Evolutionary conservation across 1,140 invertebrate genomes (phyloP).

Genomic region (Drosophila nigrodunni): DNA sequence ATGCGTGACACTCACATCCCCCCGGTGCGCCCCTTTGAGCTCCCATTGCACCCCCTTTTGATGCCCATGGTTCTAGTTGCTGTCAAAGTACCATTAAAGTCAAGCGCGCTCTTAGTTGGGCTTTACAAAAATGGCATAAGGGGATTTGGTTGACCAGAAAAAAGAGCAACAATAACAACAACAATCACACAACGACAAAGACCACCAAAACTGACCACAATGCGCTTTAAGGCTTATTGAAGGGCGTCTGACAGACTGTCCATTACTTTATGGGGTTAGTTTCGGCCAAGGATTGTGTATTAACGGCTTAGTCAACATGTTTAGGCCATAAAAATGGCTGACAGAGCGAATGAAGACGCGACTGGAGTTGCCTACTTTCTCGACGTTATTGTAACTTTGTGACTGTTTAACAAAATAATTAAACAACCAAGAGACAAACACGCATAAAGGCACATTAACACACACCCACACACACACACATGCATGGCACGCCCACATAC

Average conservation of each 20-base stretch:
- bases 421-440: constrained; percentile 31
- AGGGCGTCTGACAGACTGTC: constrained; percentile 13
- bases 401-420: constrained; percentile 65
- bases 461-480: constrained; percentile 9
- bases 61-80: neutral
- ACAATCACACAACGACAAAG: neutral
- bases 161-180: constrained; percentile 11
- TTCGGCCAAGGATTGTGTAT: constrained; percentile 41
- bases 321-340: constrained; percentile 42
- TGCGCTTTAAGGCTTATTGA: constrained; percentile 58
- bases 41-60: neutral
- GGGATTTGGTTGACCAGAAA: constrained; percentile 38
- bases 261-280: constrained; percentile 40
- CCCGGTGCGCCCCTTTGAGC: neutral
- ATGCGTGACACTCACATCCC: constrained; percentile 25
- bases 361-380: constrained; percentile 14
- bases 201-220: constrained; percentile 53
- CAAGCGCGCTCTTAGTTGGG: constrained; percentile 39
- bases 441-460: neutral
- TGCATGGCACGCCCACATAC: constrained; percentile 38
- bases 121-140: constrained; percentile 40
- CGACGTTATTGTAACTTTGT: constrained; percentile 30
- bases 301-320: constrained; percentile 55
- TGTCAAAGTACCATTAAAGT: constrained; percentile 47
- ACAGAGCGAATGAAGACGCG: constrained; percentile 16